Base-by-base conservation (phyloP, 2,888 invertebrate species). In the Eristalinus sepulchralis region DNA sequence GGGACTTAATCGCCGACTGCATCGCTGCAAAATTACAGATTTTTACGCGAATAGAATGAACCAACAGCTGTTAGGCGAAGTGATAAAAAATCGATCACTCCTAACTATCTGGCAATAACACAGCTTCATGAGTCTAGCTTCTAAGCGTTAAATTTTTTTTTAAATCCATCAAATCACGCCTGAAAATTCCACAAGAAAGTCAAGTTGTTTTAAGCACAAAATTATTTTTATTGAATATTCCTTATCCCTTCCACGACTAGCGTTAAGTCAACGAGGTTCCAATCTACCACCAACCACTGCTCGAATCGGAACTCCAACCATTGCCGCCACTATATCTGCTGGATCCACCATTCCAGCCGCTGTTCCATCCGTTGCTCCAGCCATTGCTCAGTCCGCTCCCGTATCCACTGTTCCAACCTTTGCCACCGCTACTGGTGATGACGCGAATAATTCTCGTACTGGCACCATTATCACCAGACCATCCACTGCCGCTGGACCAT, bases 221-320 rank as follows among this genome's bases (percentile, higher is more conserved):
- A 24, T 57, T 57, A 22, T 0, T 6, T 57, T 57, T 57, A 57
- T 57, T 57, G 6, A 57, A 57, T 11, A 59, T 34, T 8, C 34
- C 8, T 17, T 1, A 8, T 8, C 0, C n/a, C n/a, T 1, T n/a
- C 1, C n/a, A n/a, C 5, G 39, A 39, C 4, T n/a, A 39, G n/a
- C n/a, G 8, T 8, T 47, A 8, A 1, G 8, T 17, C 6, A 39
- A 39, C 39, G 57, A 22, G 9, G n/a, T n/a, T n/a, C 9, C 1
- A 11, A 17, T 11, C 8, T 80, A 72, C 64, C 84, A 89, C 89
- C 89, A 89, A 24, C 85, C 82, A 67, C 88, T 88, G 47, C 88
- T 81, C 67, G 88, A 88, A 22, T 67, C 87, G 33, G 68, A 73
- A 24, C 62, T 60, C 83, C 87, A 88, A 33, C 88, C 89, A 24